Conservation (phyloP, 2,113 vertebrate species). For the Xiphophorus maculatus region DNA sequence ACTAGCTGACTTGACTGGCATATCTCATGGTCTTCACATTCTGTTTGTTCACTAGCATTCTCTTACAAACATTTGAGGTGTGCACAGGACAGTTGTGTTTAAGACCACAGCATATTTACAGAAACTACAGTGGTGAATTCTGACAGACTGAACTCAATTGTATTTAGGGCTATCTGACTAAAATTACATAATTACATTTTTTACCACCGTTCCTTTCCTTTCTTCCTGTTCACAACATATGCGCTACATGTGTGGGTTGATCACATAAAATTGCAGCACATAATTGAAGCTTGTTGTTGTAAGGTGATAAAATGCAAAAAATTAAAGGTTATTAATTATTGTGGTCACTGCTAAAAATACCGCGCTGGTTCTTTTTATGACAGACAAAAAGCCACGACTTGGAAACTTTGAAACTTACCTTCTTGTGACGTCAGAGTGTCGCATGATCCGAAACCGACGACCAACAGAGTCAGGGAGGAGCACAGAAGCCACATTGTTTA, state of each 20-base stretch:
- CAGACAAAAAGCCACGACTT: neutral
- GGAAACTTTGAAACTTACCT: constrained; percentile 64
- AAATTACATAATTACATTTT: neutral
- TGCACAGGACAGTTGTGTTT: neutral
- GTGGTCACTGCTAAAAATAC: no score
- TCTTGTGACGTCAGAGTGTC: constrained; percentile 52
- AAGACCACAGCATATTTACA: neutral
- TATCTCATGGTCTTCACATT: no score
- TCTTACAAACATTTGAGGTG: no score
- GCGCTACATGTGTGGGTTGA: neutral
- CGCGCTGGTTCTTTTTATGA: neutral
- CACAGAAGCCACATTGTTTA: constrained; percentile 76
- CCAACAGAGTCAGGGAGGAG: constrained; percentile 72
- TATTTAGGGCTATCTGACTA: neutral
- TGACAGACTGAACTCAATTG: neutral
- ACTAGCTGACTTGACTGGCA: no score
- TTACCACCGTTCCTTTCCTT: no score
- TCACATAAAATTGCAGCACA: neutral
- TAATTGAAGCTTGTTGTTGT: neutral
- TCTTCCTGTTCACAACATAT: neutral
- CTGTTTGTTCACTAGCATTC: no score
- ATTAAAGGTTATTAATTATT: no score
- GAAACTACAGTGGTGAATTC: neutral
- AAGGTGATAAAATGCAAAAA: neutral
- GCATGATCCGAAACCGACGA: constrained; percentile 67